phyloP scores from a whole-genome alignment of 2,113 vertebrate genomes.

The Colinus virginianus region DNA sequence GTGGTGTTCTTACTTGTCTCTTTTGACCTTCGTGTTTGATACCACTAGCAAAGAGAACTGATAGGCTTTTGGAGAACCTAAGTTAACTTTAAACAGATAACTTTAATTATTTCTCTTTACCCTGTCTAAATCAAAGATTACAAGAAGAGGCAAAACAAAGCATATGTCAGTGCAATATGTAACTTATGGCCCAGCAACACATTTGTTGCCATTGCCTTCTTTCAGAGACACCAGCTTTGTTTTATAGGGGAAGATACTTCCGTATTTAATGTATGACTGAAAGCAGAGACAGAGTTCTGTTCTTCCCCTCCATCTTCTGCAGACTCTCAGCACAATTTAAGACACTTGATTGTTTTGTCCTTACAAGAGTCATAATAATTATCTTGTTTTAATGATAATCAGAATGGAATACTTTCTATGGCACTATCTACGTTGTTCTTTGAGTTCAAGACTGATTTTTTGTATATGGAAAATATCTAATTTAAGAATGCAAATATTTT shows the following conservation, averaged over 20 bases:
- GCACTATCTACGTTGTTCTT: not conserved
- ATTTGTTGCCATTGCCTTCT: not conserved
- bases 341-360: not conserved
- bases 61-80: not conserved
- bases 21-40: not conserved
- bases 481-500: not conserved
- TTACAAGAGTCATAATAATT: not conserved
- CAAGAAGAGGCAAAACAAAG: not conserved
- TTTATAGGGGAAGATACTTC: not conserved
- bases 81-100: not conserved
- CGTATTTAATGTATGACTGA: not conserved
- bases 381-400: not conserved
- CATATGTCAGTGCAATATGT: not conserved
- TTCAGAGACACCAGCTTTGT: not conserved
- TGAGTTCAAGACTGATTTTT: not conserved
- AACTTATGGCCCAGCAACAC: accelerated
- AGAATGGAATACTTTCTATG: not conserved
- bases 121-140: not conserved
- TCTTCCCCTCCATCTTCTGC: not conserved
- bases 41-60: not conserved
- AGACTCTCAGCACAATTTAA: not conserved
- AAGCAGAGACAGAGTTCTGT: not conserved
- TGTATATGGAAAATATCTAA: not conserved
- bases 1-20: not conserved
- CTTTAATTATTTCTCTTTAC: not conserved